These are phyloP conservation scores for Trachemys scripta DNA, from an alignment of 2,113 vertebrate species.

Conservation along the genomic window DNA sequence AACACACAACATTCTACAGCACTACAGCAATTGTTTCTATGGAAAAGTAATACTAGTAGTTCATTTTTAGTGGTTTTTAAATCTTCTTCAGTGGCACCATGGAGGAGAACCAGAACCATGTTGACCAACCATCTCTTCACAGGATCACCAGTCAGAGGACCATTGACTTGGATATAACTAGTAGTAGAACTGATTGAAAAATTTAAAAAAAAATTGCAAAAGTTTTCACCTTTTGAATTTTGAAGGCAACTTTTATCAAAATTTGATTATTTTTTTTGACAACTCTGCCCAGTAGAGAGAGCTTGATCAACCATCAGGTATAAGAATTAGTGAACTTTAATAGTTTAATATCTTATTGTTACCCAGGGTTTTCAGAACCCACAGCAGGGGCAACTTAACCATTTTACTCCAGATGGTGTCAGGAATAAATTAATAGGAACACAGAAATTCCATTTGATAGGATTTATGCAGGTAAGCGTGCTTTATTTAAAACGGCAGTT, in stretches of 20 bases:
- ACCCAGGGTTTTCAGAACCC: too few relatives aligned
- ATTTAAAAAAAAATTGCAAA: not conserved
- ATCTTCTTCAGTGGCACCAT: not conserved
- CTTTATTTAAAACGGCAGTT: too few relatives aligned
- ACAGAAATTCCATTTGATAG: too few relatives aligned
- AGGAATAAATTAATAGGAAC: too few relatives aligned
- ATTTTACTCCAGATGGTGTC: too few relatives aligned
- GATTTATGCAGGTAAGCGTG: too few relatives aligned
- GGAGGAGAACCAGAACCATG: not conserved
- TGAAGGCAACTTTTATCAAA: not conserved
- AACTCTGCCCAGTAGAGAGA: not conserved
- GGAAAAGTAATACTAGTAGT: not conserved
- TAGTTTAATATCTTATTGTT: not conserved
- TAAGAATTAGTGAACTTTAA: not conserved
- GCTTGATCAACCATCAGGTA: not conserved
- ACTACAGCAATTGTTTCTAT: not conserved
- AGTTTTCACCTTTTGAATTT: not conserved
- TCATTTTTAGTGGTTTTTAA: not conserved
- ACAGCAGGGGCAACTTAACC: too few relatives aligned
- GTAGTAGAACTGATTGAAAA: not conserved
- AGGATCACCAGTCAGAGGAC: not conserved
- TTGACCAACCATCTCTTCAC: not conserved
- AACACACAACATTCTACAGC: not conserved
- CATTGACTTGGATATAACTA: not conserved
- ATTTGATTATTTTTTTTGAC: not conserved